Evolutionary conservation across 2,797 vertebrate species (phyloP).

Genomic region (Lophotriccus pileatus): DNA sequence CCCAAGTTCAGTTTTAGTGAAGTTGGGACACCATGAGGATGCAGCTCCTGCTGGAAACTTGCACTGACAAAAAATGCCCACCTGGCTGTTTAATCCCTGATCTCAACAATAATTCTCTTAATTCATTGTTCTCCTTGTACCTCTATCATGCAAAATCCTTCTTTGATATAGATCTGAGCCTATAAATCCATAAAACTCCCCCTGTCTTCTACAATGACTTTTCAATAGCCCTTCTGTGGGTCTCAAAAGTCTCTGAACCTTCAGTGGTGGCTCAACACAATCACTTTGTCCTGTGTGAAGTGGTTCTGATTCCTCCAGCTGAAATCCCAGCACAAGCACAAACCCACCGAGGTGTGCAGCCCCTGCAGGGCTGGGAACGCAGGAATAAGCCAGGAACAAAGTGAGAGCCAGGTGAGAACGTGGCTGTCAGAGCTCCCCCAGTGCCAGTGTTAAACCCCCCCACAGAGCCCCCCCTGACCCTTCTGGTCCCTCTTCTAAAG

Average conservation of each 20-base stretch:
- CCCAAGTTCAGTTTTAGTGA: neutral
- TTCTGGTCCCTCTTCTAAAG: neutral
- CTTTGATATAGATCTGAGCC: neutral
- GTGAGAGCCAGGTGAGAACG: rapidly evolving
- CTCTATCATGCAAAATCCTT: neutral
- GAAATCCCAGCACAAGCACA: neutral
- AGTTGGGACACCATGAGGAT: neutral
- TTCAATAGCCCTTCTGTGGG: neutral
- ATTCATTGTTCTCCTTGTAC: neutral
- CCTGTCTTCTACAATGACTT: neutral
- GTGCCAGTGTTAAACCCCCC: neutral
- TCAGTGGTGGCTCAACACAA: neutral
- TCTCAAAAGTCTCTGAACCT: neutral
- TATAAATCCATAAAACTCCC: neutral
- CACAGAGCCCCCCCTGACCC: neutral
- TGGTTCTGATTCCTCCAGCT: neutral
- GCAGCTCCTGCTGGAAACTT: neutral
- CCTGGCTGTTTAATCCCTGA: neutral
- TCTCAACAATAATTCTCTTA: neutral
- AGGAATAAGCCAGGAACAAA: neutral
- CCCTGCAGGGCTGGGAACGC: neutral
- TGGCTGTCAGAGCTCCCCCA: neutral
- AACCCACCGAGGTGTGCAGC: rapidly evolving
- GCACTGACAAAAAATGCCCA: neutral
- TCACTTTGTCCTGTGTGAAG: neutral